phyloP scores from a whole-genome alignment of 2,113 vertebrate species.

The Rissa tridactyla region DNA sequence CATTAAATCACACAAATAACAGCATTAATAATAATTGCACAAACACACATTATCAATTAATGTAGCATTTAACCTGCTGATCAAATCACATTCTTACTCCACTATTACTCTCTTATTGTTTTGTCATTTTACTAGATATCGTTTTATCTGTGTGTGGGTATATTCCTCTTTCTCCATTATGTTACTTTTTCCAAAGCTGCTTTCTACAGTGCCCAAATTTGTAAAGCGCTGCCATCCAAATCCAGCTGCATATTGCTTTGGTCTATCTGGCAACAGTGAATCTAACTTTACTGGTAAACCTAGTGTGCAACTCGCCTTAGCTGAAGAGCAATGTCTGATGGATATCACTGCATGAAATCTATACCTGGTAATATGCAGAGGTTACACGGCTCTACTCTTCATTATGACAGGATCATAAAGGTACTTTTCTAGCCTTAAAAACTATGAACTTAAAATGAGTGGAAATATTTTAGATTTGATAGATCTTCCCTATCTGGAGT shows the following conservation, averaged over 20 bases:
- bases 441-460: neutral
- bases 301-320: neutral
- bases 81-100: neutral
- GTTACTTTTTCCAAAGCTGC: neutral
- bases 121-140: neutral
- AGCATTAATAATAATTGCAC: neutral
- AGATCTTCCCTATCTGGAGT: neutral
- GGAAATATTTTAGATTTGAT: neutral
- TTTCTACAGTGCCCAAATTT: neutral
- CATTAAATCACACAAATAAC: neutral
- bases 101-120: accelerated
- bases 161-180: neutral
- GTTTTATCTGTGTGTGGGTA: neutral
- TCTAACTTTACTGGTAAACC: neutral
- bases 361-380: neutral
- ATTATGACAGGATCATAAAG: neutral
- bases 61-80: neutral
- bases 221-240: neutral
- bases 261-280: neutral
- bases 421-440: neutral
- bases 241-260: neutral
- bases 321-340: neutral
- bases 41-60: neutral
- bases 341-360: neutral
- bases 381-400: neutral